These are phyloP conservation scores for Pissodes strobi DNA, from an alignment of 1,140 invertebrate genomes.

Conservation along the genomic window DNA sequence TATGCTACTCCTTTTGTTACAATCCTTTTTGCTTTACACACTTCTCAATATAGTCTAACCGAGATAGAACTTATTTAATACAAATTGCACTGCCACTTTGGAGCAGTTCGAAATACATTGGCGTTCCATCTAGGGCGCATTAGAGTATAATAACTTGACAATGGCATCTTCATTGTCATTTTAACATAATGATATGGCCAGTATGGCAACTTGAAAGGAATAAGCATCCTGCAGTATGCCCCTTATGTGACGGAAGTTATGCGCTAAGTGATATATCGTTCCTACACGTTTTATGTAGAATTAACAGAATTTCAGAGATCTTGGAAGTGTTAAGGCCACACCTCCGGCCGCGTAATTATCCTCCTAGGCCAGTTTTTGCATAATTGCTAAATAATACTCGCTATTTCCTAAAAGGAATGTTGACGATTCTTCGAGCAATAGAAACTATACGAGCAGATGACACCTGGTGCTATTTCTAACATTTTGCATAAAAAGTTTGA, in stretches of 20 bases:
- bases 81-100: constrained; percentile 40
- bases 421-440: not conserved
- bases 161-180: constrained; percentile 43
- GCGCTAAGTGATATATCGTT: constrained; percentile 21
- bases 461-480: constrained; percentile 5
- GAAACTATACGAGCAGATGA: not conserved
- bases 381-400: constrained; percentile 27
- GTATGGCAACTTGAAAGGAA: constrained; percentile 30
- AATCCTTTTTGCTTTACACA: constrained; percentile 31
- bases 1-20: constrained; percentile 25
- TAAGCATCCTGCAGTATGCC: constrained; percentile 31
- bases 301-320: constrained; percentile 33
- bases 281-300: constrained; percentile 31
- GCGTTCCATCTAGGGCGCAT: constrained; percentile 30
- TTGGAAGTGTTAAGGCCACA: constrained; percentile 29
- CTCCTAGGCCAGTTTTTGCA: constrained; percentile 31
- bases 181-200: constrained; percentile 41
- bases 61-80: constrained; percentile 39
- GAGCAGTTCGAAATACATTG: constrained; percentile 26
- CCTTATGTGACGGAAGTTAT: constrained; percentile 41
- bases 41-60: constrained; percentile 35
- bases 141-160: constrained; percentile 39
- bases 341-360: constrained; percentile 29
- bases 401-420: constrained; percentile 7
- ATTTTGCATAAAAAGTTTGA: too few relatives aligned